Evolutionary conservation across 2,888 invertebrate genomes (phyloP).

Genomic region (Ecliptopera silaceata): DNA sequence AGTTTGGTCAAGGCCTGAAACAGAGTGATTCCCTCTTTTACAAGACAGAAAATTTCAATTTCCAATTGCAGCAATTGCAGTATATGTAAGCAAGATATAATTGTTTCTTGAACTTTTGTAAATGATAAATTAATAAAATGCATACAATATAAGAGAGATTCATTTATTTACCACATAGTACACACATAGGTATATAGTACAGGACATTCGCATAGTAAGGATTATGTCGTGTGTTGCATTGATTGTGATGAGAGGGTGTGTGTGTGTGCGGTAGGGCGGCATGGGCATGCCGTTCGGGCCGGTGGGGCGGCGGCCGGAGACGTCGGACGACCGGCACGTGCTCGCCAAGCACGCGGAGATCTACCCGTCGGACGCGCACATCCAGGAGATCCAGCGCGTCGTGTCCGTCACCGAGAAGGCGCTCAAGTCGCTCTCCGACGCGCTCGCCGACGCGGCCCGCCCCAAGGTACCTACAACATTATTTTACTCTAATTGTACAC

Average conservation of each 20-base stretch:
- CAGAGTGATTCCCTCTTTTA: no score
- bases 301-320: slow-evolving; percentile 91
- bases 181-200: no score
- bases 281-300: slow-evolving; percentile 66
- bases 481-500: no score
- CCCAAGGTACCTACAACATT: slow-evolving; percentile 67
- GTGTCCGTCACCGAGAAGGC: slow-evolving; percentile 97
- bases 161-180: no score
- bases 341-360: slow-evolving; percentile 96
- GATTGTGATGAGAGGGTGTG: slow-evolving; percentile 16
- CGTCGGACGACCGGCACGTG: slow-evolving; percentile 98
- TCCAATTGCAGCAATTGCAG: no score
- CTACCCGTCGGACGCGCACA: slow-evolving; percentile 95
- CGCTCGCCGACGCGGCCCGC: slow-evolving; percentile 85
- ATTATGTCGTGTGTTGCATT: slow-evolving; percentile 56
- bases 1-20: no score
- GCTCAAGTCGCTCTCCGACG: slow-evolving; percentile 96
- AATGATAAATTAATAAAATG: no score
- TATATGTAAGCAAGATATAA: no score
- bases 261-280: slow-evolving; percentile 1
- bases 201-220: no score
- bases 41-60: no score
- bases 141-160: no score
- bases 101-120: no score
- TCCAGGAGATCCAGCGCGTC: slow-evolving; percentile 94